phyloP scores from a whole-genome alignment of 2,888 invertebrate species.

The Drosophila nigritarsus region DNA sequence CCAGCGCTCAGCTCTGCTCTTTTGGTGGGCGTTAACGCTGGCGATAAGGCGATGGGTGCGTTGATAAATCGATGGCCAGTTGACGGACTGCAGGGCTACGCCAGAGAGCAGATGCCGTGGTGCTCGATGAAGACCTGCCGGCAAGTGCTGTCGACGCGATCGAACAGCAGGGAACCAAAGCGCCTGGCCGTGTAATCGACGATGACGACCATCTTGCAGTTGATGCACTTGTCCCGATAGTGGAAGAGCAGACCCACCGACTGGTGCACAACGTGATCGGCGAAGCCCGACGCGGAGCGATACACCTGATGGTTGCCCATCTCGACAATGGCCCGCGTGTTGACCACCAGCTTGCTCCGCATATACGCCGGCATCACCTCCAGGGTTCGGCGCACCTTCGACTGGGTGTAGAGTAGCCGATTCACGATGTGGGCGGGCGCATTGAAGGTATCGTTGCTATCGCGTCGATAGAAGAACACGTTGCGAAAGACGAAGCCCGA shows the following conservation, averaged over 20 bases:
- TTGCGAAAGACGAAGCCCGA: slow-evolving; percentile 85
- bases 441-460: slow-evolving; percentile 84
- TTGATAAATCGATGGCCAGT: slow-evolving; percentile 6
- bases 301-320: slow-evolving; percentile 94
- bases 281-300: slow-evolving; percentile 72
- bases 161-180: slow-evolving; percentile 83
- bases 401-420: slow-evolving; percentile 84
- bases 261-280: slow-evolving; percentile 77
- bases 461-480: slow-evolving; percentile 86
- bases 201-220: slow-evolving; percentile 75
- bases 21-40: slow-evolving; percentile 66
- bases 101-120: slow-evolving; percentile 76
- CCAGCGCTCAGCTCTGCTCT: neutral
- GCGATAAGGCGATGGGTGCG: slow-evolving; percentile 42
- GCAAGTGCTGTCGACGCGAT: slow-evolving; percentile 82
- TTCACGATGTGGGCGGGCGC: slow-evolving; percentile 76
- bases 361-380: slow-evolving; percentile 88
- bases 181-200: slow-evolving; percentile 82
- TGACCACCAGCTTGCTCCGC: slow-evolving; percentile 94
- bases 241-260: slow-evolving; percentile 83
- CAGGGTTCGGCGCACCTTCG: slow-evolving; percentile 82
- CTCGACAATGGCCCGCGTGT: slow-evolving; percentile 92
- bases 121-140: slow-evolving; percentile 73
- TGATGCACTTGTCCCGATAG: slow-evolving; percentile 83
- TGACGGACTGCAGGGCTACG: slow-evolving; percentile 41